Evolutionary conservation across 2,113 vertebrate species (phyloP).

Genomic region (human (Homo sapiens)): DNA sequence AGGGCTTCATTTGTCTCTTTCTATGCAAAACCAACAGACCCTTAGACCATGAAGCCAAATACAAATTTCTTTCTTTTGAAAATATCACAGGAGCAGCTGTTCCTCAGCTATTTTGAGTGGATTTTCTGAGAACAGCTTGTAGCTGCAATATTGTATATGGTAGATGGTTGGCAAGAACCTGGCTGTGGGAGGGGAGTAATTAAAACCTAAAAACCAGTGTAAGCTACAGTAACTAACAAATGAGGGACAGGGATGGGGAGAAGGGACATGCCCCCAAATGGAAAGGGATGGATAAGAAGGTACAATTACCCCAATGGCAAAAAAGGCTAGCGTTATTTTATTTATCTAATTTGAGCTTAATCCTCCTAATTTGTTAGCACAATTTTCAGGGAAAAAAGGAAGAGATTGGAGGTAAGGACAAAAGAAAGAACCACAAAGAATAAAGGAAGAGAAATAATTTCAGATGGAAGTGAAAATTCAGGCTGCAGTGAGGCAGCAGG

Average conservation of each 20-base stretch:
- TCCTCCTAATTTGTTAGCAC: not conserved
- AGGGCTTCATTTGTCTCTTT: conserved; percentile 48
- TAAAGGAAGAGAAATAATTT: not conserved
- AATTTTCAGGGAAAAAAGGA: not conserved
- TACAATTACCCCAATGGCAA: not conserved
- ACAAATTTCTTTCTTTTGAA: conserved; percentile 74
- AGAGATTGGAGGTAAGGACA: not conserved
- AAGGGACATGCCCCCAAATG: not conserved
- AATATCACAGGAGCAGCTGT: conserved; percentile 78
- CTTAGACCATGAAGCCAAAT: conserved; percentile 31
- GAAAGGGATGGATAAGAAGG: not conserved
- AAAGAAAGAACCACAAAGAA: not conserved
- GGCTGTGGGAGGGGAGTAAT: conserved; percentile 42
- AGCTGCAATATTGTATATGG: conserved; percentile 69
- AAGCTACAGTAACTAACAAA: not conserved
- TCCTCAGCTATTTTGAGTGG: conserved; percentile 76
- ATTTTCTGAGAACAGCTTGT: conserved; percentile 77
- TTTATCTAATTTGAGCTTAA: not conserved
- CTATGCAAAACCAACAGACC: conserved; percentile 55
- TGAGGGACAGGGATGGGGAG: not conserved
- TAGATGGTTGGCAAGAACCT: conserved; percentile 58
- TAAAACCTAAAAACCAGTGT: conserved; percentile 15
- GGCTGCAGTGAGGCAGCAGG: too few species aligned
- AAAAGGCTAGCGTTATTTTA: not conserved
- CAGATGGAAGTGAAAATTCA: not conserved